These are phyloP conservation scores for Drosophila ohnishii DNA, from an alignment of 1,140 invertebrate genomes.

Conservation along the genomic window DNA sequence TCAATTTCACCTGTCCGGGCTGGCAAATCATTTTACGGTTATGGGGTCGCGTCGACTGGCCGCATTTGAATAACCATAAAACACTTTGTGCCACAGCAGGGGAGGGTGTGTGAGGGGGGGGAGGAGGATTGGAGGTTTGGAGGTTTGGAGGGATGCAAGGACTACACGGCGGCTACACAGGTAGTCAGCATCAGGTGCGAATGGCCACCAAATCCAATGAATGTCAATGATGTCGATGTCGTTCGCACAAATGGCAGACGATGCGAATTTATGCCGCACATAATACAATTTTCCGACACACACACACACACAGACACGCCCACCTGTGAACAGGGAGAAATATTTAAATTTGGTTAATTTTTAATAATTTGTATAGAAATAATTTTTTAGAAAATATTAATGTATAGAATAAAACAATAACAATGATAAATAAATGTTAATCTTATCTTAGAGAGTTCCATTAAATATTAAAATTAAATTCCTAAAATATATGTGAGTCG, in stretches of 20 bases:
- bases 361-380: neutral
- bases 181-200: conserved; percentile 68
- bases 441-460: too few relatives aligned
- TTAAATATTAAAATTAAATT: too few relatives aligned
- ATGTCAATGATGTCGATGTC: conserved; percentile 70
- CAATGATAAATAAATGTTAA: too few relatives aligned
- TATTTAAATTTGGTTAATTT: neutral
- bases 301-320: neutral
- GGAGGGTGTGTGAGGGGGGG: neutral
- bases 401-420: too few relatives aligned
- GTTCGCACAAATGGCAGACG: conserved; percentile 62
- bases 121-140: neutral
- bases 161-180: neutral
- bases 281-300: conserved; percentile 59
- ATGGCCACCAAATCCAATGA: conserved; percentile 75
- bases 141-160: neutral
- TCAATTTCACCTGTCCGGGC: conserved; percentile 7
- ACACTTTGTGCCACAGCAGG: conserved; percentile 44
- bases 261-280: conserved; percentile 70
- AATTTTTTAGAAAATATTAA: too few relatives aligned
- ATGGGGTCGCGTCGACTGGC: conserved; percentile 50
- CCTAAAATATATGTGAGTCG: too few relatives aligned
- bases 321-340: neutral
- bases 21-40: conserved; percentile 72
- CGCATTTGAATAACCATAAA: conserved; percentile 71